Conservation (phyloP, 2,113 vertebrate genomes). For the Vanacampus margaritifer region DNA sequence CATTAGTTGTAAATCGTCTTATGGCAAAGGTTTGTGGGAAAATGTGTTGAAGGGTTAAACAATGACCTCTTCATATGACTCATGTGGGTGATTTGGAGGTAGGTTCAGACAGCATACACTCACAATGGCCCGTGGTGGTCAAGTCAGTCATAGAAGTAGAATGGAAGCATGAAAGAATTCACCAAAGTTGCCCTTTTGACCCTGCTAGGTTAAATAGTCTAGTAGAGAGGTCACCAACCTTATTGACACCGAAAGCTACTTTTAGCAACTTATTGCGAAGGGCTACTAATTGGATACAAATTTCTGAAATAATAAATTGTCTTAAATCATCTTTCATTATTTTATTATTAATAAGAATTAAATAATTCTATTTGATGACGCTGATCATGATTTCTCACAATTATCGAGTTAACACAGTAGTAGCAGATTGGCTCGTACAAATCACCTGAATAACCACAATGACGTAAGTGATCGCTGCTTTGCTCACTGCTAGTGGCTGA, state of each 20-base stretch:
- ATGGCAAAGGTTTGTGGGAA: background rate
- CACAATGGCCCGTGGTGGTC: constrained; percentile 42
- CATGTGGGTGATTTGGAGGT: constrained; percentile 39
- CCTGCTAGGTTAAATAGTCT: background rate
- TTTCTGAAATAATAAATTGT: background rate
- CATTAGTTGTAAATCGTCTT: background rate
- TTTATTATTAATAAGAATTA: background rate
- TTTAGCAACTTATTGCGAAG: background rate
- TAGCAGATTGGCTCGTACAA: no score
- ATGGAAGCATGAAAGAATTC: constrained; percentile 36
- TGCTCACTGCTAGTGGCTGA: no score
- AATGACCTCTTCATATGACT: constrained; percentile 37
- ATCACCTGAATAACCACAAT: no score
- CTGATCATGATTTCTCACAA: no score
- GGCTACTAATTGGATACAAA: background rate
- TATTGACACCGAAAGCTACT: background rate
- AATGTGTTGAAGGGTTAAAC: constrained; percentile 21
- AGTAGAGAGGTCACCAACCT: background rate
- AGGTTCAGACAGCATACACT: constrained; percentile 49
- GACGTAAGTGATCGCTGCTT: no score
- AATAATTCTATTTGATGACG: background rate
- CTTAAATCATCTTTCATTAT: background rate
- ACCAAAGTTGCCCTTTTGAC: constrained; percentile 14
- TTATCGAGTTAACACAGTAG: no score
- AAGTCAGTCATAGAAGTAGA: constrained; percentile 25